These are phyloP conservation scores for Diadromus collaris DNA, from an alignment of 2,888 invertebrate species.

Conservation along the genomic window DNA sequence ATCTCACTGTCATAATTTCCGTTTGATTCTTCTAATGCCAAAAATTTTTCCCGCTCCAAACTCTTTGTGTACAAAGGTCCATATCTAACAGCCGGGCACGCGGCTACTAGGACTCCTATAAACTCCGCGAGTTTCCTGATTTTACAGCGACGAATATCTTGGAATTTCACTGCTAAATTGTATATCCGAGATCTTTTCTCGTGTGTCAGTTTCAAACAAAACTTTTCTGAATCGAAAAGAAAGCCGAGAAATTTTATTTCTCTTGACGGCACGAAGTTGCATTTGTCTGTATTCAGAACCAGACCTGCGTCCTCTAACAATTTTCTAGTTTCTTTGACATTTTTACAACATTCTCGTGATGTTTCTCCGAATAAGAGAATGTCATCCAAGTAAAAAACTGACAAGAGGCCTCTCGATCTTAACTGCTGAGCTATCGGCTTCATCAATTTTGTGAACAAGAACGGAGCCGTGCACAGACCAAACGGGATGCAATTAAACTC, in stretches of 20 bases:
- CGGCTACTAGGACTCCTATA: slow-evolving; percentile 29
- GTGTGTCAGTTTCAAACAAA: slow-evolving; percentile 20
- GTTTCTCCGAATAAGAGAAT: not conserved
- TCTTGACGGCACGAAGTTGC: not conserved
- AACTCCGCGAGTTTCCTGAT: slow-evolving; percentile 25
- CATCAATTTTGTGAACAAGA: slow-evolving; percentile 17
- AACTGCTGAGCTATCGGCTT: slow-evolving; percentile 9
- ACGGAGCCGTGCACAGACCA: slow-evolving; percentile 24
- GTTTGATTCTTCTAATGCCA: slow-evolving; percentile 18
- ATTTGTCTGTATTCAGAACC: slow-evolving; percentile 6
- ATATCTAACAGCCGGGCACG: slow-evolving; percentile 27
- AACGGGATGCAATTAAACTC: slow-evolving; percentile 33
- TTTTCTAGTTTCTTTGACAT: slow-evolving; percentile 6
- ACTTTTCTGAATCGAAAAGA: slow-evolving; percentile 10
- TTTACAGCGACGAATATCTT: slow-evolving; percentile 1
- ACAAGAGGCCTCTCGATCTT: slow-evolving; percentile 18
- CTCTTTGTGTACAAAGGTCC: slow-evolving; percentile 28
- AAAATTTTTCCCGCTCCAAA: slow-evolving; percentile 34
- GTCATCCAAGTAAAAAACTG: slow-evolving; percentile 28
- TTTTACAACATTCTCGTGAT: not conserved
- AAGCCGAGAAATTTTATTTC: slow-evolving; percentile 37
- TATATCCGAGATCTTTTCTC: slow-evolving; percentile 24
- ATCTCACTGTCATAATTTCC: slow-evolving; percentile 46
- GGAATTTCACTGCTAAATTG: slow-evolving; percentile 20
- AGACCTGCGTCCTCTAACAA: not conserved